A percentile compares a stretch with the other conserved stretches of the same genome.
Conservation (phyloP, 1,140 invertebrate genomes). For the Eciton burchellii region DNA sequence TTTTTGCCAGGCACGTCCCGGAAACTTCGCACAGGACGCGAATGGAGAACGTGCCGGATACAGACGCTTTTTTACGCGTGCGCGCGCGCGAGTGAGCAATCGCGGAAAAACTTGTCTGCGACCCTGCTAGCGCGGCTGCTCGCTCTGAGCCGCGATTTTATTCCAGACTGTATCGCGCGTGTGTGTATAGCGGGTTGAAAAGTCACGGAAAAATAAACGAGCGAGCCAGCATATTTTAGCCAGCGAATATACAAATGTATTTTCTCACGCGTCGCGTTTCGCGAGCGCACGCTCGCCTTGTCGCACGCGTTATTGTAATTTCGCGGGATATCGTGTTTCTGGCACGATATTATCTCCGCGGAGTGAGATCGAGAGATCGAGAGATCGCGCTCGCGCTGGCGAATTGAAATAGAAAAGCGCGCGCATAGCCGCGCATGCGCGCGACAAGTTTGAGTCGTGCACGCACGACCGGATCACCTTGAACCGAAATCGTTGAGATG, state of each 20-base stretch:
- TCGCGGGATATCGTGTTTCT: neutral
- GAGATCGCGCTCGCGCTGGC: neutral
- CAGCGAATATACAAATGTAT: neutral
- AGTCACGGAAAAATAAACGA: neutral
- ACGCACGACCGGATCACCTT: conserved; percentile 75
- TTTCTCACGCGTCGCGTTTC: conserved; percentile 6
- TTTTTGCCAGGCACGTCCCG: conserved; percentile 8
- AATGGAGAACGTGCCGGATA: neutral
- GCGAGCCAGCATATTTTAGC: neutral
- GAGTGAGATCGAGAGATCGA: neutral
- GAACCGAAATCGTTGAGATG: conserved; percentile 83
- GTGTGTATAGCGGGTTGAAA: conserved; percentile 5
- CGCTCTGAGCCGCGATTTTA: neutral
- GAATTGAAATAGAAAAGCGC: neutral
- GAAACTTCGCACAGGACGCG: neutral
- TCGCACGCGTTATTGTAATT: conserved; percentile 22
- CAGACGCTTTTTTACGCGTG: neutral
- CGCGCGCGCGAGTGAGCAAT: neutral
- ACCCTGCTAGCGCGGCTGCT: neutral
- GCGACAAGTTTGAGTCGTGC: conserved; percentile 31
- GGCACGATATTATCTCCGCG: conserved; percentile 6
- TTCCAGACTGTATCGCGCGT: neutral
- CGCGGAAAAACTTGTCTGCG: neutral
- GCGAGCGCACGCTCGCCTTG: neutral
- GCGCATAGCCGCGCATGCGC: neutral